These are phyloP conservation scores for Physella acuta DNA, from an alignment of 1,140 invertebrate genomes.

Conservation along the genomic window DNA sequence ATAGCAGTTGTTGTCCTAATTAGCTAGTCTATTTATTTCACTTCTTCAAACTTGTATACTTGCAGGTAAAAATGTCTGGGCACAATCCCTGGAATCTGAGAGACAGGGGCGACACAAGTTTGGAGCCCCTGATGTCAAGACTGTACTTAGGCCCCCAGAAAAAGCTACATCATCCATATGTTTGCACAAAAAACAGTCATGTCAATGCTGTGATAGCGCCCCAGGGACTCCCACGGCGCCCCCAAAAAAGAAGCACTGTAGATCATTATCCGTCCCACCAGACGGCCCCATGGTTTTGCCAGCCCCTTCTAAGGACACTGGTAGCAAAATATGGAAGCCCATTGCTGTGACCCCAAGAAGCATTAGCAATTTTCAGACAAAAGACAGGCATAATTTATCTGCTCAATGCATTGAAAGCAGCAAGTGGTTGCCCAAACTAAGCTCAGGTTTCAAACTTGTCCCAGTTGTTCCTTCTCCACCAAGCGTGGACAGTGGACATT, in stretches of 20 bases:
- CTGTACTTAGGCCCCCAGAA: not conserved
- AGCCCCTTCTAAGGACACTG: slow-evolving; percentile 35
- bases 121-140: not conserved
- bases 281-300: slow-evolving; percentile 32
- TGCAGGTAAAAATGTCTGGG: slow-evolving; percentile 26
- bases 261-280: slow-evolving; percentile 42
- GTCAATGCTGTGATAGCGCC: slow-evolving; percentile 33
- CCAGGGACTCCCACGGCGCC: slow-evolving; percentile 32
- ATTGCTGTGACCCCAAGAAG: slow-evolving; percentile 34
- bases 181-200: slow-evolving; percentile 17
- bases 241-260: slow-evolving; percentile 53
- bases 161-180: not conserved
- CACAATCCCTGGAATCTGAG: slow-evolving; percentile 17
- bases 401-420: not conserved
- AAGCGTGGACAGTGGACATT: slow-evolving; percentile 38
- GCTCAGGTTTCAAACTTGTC: slow-evolving; percentile 12
- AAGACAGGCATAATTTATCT: slow-evolving; percentile 11
- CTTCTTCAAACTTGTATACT: too few relatives aligned
- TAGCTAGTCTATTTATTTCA: too few relatives aligned
- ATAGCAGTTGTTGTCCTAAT: too few relatives aligned
- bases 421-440: slow-evolving; percentile 25
- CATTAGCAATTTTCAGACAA: slow-evolving; percentile 12
- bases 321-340: slow-evolving; percentile 40
- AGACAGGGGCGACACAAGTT: not conserved
- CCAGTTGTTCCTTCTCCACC: slow-evolving; percentile 26